These are phyloP conservation scores for Strigamia crassipes DNA, from an alignment of 2,888 invertebrate species.

Conservation along the genomic window DNA sequence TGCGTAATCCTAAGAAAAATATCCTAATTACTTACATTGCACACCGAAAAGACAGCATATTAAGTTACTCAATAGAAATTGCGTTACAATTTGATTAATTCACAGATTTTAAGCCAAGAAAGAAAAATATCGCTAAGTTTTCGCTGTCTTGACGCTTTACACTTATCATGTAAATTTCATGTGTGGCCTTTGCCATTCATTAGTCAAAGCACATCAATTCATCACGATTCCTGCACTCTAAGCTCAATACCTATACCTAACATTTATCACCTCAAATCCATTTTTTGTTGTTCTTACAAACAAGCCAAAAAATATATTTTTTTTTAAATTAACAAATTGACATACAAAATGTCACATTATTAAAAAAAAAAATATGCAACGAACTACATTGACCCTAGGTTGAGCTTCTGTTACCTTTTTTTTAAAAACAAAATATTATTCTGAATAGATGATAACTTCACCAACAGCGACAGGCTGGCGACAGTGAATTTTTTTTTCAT, in stretches of 20 bases:
- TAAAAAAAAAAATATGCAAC: background rate
- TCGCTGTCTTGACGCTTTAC: background rate
- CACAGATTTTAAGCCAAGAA: background rate
- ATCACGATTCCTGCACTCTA: background rate
- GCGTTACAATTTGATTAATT: background rate
- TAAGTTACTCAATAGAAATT: background rate
- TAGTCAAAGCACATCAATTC: slow-evolving; percentile 4
- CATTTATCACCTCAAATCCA: background rate
- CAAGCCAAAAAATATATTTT: background rate
- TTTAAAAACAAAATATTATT: slow-evolving; percentile 14
- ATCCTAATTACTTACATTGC: background rate
- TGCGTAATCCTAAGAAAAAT: background rate
- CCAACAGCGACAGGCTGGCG: slow-evolving; percentile 26
- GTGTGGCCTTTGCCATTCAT: slow-evolving; percentile 1
- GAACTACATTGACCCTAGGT: background rate
- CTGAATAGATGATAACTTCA: slow-evolving; percentile 20
- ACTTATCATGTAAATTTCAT: slow-evolving; percentile 1
- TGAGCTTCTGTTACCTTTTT: slow-evolving; percentile 7
- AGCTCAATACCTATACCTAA: background rate
- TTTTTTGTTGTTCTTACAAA: background rate
- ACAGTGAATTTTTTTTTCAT: background rate
- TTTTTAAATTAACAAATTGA: background rate
- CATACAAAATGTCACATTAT: background rate
- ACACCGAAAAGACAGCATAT: background rate
- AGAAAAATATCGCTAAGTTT: background rate